Evolutionary conservation across 1,140 invertebrate genomes (phyloP).

Genomic region (Oedothorax gibbosus): DNA sequence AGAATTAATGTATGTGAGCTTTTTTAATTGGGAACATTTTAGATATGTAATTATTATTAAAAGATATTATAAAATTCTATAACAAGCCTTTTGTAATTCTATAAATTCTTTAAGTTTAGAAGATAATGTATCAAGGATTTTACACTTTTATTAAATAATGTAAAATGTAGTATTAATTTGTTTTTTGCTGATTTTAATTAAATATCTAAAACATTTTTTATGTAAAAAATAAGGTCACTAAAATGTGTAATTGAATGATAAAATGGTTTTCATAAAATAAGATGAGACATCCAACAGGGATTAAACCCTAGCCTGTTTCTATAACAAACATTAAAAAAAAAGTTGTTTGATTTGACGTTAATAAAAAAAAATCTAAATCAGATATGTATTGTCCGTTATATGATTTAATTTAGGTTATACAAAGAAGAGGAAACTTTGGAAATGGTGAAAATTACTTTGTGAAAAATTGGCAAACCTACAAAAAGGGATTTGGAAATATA

Average conservation of each 20-base stretch:
- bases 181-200: too few relatives aligned
- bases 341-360: background rate
- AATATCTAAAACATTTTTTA: too few relatives aligned
- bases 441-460: constrained; percentile 75
- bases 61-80: too few relatives aligned
- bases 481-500: constrained; percentile 69
- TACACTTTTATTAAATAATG: too few relatives aligned
- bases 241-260: background rate
- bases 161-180: too few relatives aligned
- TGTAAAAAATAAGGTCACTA: background rate
- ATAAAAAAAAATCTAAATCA: background rate
- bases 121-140: too few relatives aligned
- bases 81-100: too few relatives aligned
- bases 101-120: too few relatives aligned
- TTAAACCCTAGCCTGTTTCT: background rate
- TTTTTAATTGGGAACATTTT: too few relatives aligned
- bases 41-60: too few relatives aligned
- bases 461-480: constrained; percentile 70
- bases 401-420: constrained; percentile 24
- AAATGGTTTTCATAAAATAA: background rate
- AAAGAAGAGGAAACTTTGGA: constrained; percentile 69
- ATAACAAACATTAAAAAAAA: background rate
- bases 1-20: too few relatives aligned
- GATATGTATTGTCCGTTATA: background rate
- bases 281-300: background rate